These are phyloP conservation scores for Enoplosus armatus DNA, from an alignment of 2,797 vertebrate species.

Conservation along the genomic window DNA sequence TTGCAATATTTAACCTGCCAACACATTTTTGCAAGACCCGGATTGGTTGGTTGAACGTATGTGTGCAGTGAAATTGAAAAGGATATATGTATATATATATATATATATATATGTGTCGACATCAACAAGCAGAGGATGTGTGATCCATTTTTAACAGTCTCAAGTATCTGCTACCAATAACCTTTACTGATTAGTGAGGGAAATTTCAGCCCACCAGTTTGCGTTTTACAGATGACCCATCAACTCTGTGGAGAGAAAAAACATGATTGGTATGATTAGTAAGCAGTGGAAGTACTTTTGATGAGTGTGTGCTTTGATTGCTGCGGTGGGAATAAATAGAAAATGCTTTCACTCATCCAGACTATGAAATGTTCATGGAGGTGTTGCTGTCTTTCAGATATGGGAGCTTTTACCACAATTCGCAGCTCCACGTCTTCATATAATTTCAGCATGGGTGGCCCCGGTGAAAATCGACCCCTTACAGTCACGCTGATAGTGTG, in stretches of 20 bases:
- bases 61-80: not conserved
- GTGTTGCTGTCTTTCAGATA: not conserved
- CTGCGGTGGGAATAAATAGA: slow-evolving; percentile 12
- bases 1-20: slow-evolving; percentile 5
- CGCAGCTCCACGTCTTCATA: not conserved
- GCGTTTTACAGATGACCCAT: slow-evolving; percentile 27
- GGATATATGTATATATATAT: no score
- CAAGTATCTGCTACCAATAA: slow-evolving; percentile 24
- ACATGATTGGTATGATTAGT: slow-evolving; percentile 36
- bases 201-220: slow-evolving; percentile 13
- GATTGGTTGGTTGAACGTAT: not conserved
- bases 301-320: slow-evolving; percentile 42
- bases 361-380: not conserved
- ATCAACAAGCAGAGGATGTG: not conserved
- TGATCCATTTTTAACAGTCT: slow-evolving; percentile 42
- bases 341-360: slow-evolving; percentile 7
- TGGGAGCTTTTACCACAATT: not conserved
- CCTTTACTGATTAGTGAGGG: slow-evolving; percentile 38
- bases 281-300: slow-evolving; percentile 12
- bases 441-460: not conserved
- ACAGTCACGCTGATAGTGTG: not conserved
- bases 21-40: not conserved
- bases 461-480: slow-evolving; percentile 1
- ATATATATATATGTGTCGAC: no score
- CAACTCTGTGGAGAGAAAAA: slow-evolving; percentile 5